These are phyloP conservation scores for Centropus bengalensis DNA, from an alignment of 2,113 vertebrate genomes.

Conservation along the genomic window DNA sequence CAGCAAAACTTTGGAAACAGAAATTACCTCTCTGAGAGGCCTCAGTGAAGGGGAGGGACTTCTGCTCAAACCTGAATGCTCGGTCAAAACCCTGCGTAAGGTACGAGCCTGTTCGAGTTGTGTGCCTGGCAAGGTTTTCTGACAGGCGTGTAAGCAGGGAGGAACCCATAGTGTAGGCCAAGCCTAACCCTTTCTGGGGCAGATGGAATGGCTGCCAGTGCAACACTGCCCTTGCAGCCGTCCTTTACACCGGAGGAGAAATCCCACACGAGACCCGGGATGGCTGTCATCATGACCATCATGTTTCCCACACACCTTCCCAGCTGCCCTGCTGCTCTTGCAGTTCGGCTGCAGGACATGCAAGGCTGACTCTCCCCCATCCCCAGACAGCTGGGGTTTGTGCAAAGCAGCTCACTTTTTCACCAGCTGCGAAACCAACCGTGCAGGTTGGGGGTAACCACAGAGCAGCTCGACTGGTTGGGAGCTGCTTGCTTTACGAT, in stretches of 20 bases:
- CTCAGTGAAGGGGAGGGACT: not conserved
- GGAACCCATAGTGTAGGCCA: not conserved
- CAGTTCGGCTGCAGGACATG: not conserved
- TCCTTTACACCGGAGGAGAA: not conserved
- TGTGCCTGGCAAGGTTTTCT: not conserved
- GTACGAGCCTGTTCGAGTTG: not conserved
- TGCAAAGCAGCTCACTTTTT: not conserved
- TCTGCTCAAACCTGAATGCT: not conserved
- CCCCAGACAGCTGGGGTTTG: not conserved
- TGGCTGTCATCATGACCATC: accelerated
- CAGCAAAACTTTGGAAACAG: not conserved
- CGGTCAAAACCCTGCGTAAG: not conserved
- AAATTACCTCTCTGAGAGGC: not conserved
- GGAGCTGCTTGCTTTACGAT: not conserved
- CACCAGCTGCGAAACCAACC: not conserved
- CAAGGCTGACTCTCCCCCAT: not conserved
- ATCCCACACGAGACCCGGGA: not conserved
- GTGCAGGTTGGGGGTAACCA: not conserved
- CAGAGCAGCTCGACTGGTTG: not conserved
- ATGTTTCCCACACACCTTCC: not conserved
- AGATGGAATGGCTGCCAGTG: not conserved
- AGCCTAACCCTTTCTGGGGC: not conserved
- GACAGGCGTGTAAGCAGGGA: not conserved
- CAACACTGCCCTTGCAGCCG: not conserved
- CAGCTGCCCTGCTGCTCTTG: not conserved